A percentile compares a stretch with the other conserved stretches of the same genome.
Conservation (phyloP, 2,888 invertebrate species). For the Heteromurus nitidus region DNA sequence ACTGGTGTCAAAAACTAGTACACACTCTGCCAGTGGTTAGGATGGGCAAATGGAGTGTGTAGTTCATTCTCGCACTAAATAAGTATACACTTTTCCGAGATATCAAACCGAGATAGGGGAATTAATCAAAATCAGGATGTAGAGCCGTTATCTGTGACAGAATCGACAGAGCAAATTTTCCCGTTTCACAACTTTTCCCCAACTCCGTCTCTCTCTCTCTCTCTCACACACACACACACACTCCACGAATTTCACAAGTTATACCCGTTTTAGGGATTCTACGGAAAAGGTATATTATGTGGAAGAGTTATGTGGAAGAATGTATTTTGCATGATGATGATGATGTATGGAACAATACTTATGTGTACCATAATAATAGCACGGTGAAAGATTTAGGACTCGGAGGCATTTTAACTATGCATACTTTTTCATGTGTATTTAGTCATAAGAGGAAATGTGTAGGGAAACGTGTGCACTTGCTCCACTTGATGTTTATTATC, state of each 20-base stretch:
- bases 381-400: conserved; percentile 39
- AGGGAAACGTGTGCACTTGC: no score
- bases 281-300: no score
- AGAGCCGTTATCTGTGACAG: conserved; percentile 65
- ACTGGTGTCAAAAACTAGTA: no score
- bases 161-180: conserved; percentile 67
- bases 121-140: conserved; percentile 68
- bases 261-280: no score
- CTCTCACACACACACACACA: not conserved
- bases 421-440: no score
- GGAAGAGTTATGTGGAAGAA: no score
- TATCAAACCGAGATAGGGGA: conserved; percentile 64
- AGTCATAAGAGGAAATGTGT: no score
- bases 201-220: not conserved
- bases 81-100: conserved; percentile 33
- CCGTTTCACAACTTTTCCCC: conserved; percentile 60
- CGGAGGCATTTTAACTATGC: conserved; percentile 37
- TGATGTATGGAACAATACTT: conserved; percentile 3
- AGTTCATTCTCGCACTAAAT: conserved; percentile 10
- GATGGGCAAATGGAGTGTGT: no score
- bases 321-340: not conserved
- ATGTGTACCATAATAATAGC: conserved; percentile 20
- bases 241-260: no score
- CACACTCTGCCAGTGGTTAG: no score
- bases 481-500: no score